A percentile compares a stretch with the other conserved stretches of the same genome.
These are phyloP conservation scores for Brachyptera putata DNA, from an alignment of 2,888 invertebrate genomes.

Conservation along the genomic window DNA sequence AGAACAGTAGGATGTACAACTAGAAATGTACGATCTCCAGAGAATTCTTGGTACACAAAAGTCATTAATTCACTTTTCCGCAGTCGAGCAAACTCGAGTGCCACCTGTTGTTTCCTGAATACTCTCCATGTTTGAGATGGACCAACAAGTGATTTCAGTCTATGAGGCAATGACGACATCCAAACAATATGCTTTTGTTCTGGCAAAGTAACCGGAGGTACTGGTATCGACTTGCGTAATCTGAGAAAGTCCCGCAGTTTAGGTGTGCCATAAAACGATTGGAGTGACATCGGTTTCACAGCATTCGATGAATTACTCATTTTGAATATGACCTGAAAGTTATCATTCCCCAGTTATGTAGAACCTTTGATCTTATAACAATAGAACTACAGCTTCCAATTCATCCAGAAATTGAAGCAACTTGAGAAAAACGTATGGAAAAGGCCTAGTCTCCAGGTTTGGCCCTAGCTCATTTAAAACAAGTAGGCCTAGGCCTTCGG, in stretches of 20 bases:
- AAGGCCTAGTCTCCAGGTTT: too few relatives aligned
- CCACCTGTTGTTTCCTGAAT: constrained; percentile 45
- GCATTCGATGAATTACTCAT: too few relatives aligned
- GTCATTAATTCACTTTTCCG: constrained; percentile 40
- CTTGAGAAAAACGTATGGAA: too few relatives aligned
- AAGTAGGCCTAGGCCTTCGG: too few relatives aligned
- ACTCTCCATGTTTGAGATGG: constrained; percentile 43
- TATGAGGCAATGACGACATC: background rate
- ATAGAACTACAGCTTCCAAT: too few relatives aligned
- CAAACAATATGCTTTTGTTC: background rate
- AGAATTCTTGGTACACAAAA: constrained; percentile 44
- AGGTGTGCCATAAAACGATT: background rate
- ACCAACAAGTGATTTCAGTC: constrained; percentile 37
- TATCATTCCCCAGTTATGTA: too few relatives aligned
- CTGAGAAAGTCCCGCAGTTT: background rate
- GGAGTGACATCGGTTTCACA: too few relatives aligned
- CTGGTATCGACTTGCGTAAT: too few relatives aligned
- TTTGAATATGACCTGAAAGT: too few relatives aligned
- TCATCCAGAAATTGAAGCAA: too few relatives aligned
- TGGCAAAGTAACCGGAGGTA: background rate
- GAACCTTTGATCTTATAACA: too few relatives aligned
- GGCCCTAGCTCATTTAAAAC: too few relatives aligned
- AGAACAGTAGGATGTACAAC: constrained; percentile 47
- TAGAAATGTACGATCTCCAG: constrained; percentile 44
- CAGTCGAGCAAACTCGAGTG: constrained; percentile 39